phyloP scores from a whole-genome alignment of 2,113 vertebrate genomes.

The Nansenia antarctica region DNA sequence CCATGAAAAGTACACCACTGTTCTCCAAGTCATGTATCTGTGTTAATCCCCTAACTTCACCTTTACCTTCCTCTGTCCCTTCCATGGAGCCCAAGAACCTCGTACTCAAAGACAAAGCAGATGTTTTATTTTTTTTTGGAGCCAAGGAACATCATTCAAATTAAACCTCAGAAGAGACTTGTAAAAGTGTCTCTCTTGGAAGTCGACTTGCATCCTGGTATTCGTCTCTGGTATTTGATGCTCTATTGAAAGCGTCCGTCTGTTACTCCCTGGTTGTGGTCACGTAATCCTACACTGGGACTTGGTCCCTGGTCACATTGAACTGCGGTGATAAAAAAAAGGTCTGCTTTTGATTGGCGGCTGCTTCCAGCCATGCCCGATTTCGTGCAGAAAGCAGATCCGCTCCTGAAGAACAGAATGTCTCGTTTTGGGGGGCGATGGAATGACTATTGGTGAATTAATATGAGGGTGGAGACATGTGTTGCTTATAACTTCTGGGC shows the following conservation, averaged over 20 bases:
- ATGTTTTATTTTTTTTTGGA: conserved; percentile 1
- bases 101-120: background rate
- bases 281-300: conserved; percentile 22
- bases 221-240: background rate
- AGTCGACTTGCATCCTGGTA: background rate
- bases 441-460: background rate
- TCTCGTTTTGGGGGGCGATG: conserved; percentile 29
- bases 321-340: conserved; percentile 23
- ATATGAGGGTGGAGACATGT: conserved; percentile 26
- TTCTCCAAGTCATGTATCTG: conserved; percentile 22
- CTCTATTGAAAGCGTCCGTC: background rate
- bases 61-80: conserved; percentile 16
- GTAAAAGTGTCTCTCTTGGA: background rate
- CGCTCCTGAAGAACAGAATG: conserved; percentile 37
- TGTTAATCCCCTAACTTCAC: conserved; percentile 16
- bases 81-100: conserved; percentile 1
- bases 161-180: background rate
- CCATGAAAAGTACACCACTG: conserved; percentile 29
- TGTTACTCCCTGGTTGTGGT: conserved; percentile 13
- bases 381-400: conserved; percentile 50
- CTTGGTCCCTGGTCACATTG: background rate
- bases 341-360: conserved; percentile 46
- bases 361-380: conserved; percentile 21
- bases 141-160: background rate
- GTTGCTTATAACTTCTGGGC: conserved; percentile 15